These are phyloP conservation scores for Camelus dromedarius DNA, from an alignment of 2,113 vertebrate genomes.

Conservation along the genomic window DNA sequence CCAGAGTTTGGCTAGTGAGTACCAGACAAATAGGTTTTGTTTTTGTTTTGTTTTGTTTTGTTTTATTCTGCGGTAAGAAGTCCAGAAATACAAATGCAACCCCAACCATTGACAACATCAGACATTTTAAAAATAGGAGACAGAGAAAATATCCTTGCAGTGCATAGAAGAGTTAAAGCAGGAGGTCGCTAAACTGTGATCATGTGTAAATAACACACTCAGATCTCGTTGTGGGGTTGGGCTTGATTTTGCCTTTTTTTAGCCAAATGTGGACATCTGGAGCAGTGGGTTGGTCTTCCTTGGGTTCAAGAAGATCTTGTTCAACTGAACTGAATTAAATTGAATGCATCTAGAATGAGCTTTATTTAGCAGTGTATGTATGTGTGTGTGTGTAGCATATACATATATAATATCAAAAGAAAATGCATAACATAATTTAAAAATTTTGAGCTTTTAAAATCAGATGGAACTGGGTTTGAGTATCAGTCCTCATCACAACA, in stretches of 20 bases:
- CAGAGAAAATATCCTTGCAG: not conserved
- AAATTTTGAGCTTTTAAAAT: slow-evolving; percentile 30
- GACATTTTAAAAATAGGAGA: not conserved
- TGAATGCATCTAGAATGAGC: not conserved
- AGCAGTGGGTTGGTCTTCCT: not conserved
- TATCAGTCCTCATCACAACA: not conserved
- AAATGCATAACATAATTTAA: not conserved
- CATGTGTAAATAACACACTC: not conserved
- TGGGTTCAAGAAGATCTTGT: not conserved
- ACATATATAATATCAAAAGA: not conserved
- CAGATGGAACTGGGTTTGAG: not conserved
- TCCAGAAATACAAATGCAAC: not conserved
- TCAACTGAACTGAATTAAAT: not conserved
- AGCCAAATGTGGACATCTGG: not conserved
- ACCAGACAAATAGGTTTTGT: not conserved
- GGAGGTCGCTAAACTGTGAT: not conserved
- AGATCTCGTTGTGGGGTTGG: not conserved
- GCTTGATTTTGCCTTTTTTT: not conserved
- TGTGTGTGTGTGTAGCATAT: not conserved
- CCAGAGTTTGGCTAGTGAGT: not conserved
- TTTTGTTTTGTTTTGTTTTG: too few relatives aligned
- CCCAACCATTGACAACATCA: not conserved
- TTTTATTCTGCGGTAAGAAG: not conserved
- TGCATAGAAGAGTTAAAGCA: not conserved
- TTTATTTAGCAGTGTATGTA: not conserved